Base-by-base conservation (phyloP, 1,140 invertebrate genomes). In the Psix sp. region DNA sequence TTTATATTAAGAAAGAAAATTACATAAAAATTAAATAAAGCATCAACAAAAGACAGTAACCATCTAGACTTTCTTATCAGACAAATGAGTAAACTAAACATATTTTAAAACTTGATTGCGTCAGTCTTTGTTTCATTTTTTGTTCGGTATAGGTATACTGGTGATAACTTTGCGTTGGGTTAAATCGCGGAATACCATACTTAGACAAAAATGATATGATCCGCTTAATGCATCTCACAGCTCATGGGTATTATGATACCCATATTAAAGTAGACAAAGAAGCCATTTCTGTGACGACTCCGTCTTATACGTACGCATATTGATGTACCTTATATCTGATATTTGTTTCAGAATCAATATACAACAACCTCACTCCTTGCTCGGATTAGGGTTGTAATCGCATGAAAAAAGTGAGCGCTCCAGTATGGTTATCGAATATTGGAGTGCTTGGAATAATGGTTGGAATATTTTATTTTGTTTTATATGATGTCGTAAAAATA, bases 181-280 rank as follows among this genome's bases (percentile, higher is more conserved):
- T 77, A 78, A 78, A 73, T 60, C 29, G 66, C 29, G 66, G 49
- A 79, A 77, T 79, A 74, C 48, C 29, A 49, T 78, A 76, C 76
- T 79, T 72, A 74, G 65, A 79, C 54, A 70, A 20, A 54, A 83
- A 83, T 77, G 81, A 84, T 85, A 83, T 82, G 84, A 85, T 84
- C 82, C 82, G 80, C 81, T 85, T 86, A 84, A 85, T 79, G 51
- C 74, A 73, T 79, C 80, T 75, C 74, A 71, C 43, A 73, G 74
- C 63, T 81, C 79, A 77, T 77, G 63, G 80, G 85, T 82, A 86
- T 86, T 83, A 85, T 82, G 83, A 84, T 86, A 84, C 76, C 43
- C 43, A 49, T 40, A 71, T 78, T 81, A 82, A 79, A 79, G 66
- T 72, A 70, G 70, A 83, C 74, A 46, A 48, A 48, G 82, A 83